Evolutionary conservation across 1,140 invertebrate species (phyloP).

Genomic region (Elymnias hypermnestra): DNA sequence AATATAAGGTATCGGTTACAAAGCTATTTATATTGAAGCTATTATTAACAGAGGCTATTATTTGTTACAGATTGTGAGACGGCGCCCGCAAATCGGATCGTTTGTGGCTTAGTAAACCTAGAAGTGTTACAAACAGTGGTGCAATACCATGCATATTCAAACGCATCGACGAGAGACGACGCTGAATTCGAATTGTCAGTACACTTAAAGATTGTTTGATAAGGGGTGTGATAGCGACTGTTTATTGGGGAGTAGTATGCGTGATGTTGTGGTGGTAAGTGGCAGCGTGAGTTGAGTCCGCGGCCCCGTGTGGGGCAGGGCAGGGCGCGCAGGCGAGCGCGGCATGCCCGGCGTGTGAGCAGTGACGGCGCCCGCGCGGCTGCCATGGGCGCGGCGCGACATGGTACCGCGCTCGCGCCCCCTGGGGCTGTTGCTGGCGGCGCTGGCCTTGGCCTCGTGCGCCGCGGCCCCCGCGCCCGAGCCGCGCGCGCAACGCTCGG

Average conservation of each 20-base stretch:
- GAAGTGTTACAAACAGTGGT: conserved; percentile 35
- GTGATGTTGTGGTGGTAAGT: neutral
- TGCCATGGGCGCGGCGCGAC: conserved; percentile 70
- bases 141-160: conserved; percentile 25
- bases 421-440: conserved; percentile 58
- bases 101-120: conserved; percentile 38
- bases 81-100: conserved; percentile 36
- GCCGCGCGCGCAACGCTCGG: conserved; percentile 78
- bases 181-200: conserved; percentile 2
- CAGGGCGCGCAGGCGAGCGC: conserved; percentile 24
- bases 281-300: neutral
- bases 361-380: conserved; percentile 66
- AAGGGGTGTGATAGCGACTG: too few relatives aligned
- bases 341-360: conserved; percentile 45
- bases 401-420: conserved; percentile 61
- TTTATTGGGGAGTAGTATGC: too few relatives aligned
- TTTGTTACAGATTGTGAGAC: conserved; percentile 61
- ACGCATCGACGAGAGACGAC: neutral
- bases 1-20: too few relatives aligned
- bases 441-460: conserved; percentile 58
- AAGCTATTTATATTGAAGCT: conserved; percentile 36
- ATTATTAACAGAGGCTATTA: conserved; percentile 44
- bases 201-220: neutral
- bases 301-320: conserved; percentile 6
- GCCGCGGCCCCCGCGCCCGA: conserved; percentile 64